Percentiles rank a stretch among this genome's conserved stretches.
Conservation (phyloP, 2,113 vertebrate species). For the Anhinga anhinga region DNA sequence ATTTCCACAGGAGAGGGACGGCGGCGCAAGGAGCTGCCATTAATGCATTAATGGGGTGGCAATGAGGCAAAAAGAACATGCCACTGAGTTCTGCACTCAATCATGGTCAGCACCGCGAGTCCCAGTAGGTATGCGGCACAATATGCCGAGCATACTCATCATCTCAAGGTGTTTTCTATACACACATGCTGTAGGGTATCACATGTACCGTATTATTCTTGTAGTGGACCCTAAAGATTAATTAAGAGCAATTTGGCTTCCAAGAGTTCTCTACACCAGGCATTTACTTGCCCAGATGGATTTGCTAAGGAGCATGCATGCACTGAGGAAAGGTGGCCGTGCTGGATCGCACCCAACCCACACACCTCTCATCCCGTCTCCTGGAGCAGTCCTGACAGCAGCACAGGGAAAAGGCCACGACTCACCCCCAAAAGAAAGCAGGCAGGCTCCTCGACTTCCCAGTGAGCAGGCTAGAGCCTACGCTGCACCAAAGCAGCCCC, state of each 20-base stretch:
- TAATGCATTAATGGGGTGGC: background rate
- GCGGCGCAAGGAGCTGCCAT: background rate
- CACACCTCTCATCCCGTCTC: background rate
- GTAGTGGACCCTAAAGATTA: background rate
- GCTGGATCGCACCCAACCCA: background rate
- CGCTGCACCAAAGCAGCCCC: background rate
- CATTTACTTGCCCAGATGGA: background rate
- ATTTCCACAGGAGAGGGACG: background rate
- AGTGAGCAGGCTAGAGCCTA: background rate
- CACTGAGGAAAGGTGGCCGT: background rate
- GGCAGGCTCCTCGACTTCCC: background rate
- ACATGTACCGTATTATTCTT: background rate
- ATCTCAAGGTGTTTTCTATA: background rate
- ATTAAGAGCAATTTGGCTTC: background rate
- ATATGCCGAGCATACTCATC: background rate
- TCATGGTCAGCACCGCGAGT: accelerated
- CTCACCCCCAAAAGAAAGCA: background rate
- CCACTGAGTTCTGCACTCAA: background rate
- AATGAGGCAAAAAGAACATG: background rate
- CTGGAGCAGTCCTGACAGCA: background rate
- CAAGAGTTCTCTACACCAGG: background rate
- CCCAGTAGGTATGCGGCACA: background rate
- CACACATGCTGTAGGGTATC: background rate
- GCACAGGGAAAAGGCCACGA: background rate
- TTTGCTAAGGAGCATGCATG: background rate